Base-by-base conservation (phyloP, 2,888 invertebrate genomes). In the Pammene aurita region DNA sequence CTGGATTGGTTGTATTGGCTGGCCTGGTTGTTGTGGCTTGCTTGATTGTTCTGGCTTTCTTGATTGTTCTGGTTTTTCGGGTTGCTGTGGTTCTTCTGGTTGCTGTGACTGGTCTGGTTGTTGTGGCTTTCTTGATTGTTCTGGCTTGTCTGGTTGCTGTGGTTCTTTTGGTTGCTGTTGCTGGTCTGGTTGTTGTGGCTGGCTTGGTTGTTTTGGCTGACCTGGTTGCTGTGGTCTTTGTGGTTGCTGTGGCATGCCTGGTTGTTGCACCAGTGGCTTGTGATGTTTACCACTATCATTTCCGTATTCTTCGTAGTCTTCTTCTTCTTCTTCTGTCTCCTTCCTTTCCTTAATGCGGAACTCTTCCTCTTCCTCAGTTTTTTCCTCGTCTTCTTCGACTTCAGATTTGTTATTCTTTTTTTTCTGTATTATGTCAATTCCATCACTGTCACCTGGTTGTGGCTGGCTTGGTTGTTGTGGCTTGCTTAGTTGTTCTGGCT, bases 51-150 rank as follows among this genome's bases (percentile, higher is more conserved):
- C 46, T 54, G 66, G 71, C 11, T 41, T 6, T 0, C 55, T 34
- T 42, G 66, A 60, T 14, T 26, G 52, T 64, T n/a, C 64, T 41
- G 34, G 61, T 69, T n/a, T 71, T 67, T 9, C 52, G 7, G 62
- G 62, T 62, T 26, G 26, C 0, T 26, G 14, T 11, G 52, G 52
- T 7, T 34, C 10, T 13, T 18, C 10, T 48, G 48, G 48, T 18
- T 16, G 52, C 11, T 52, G 52, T 18, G 52, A 13, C 1, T 26
- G 54, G 4, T 1, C 5, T 11, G 42, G 42, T 42, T 42, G 42
- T 0, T 57, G 38, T 48, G 71, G 66, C 5, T 38, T 7, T 0
- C 14, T 14, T 38, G 38, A 14, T 38, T 35, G 35, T 1, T 38
- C 5, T 38, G 38, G 55, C 14, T 9, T n/a, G 5, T 10, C 10